A percentile compares a stretch with the other conserved stretches of the same genome.
phyloP scores from a whole-genome alignment of 2,797 vertebrate genomes.

The Ambastaia sidthimunki region DNA sequence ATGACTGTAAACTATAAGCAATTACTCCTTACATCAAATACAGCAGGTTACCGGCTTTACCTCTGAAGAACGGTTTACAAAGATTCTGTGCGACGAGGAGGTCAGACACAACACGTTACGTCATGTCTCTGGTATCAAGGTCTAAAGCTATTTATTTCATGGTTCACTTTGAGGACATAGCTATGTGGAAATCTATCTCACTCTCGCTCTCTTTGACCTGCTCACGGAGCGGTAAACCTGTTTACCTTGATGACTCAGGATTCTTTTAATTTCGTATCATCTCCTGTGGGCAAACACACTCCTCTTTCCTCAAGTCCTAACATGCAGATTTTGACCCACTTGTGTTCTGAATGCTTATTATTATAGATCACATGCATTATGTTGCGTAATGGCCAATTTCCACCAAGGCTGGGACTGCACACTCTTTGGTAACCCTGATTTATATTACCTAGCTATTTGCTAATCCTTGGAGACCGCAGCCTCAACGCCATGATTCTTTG shows the following conservation, averaged over 20 bases:
- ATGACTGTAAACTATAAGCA: background rate
- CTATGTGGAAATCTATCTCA: background rate
- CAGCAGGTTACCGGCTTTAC: background rate
- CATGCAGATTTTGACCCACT: slow-evolving; percentile 31
- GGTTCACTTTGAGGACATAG: slow-evolving; percentile 35
- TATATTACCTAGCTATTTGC: slow-evolving; percentile 9
- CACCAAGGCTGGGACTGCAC: background rate
- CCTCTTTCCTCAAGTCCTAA: slow-evolving; percentile 7
- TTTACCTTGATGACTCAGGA: slow-evolving; percentile 30
- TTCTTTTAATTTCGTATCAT: slow-evolving; percentile 4
- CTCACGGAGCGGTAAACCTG: slow-evolving; percentile 14
- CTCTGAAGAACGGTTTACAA: slow-evolving; percentile 11
- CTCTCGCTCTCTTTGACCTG: slow-evolving; percentile 7
- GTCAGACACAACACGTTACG: background rate
- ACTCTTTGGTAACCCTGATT: slow-evolving; percentile 31
- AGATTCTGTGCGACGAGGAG: background rate
- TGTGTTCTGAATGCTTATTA: slow-evolving; percentile 25
- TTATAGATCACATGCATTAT: slow-evolving; percentile 17
- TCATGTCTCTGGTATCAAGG: slow-evolving; percentile 16
- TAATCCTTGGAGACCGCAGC: background rate
- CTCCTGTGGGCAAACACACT: slow-evolving; percentile 21
- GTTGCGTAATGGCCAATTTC: background rate
- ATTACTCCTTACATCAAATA: background rate
- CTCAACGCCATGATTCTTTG: slow-evolving; percentile 17
- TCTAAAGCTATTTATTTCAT: slow-evolving; percentile 33